phyloP scores from a whole-genome alignment of 2,888 invertebrate species.

The Chloroclystis v-ata region DNA sequence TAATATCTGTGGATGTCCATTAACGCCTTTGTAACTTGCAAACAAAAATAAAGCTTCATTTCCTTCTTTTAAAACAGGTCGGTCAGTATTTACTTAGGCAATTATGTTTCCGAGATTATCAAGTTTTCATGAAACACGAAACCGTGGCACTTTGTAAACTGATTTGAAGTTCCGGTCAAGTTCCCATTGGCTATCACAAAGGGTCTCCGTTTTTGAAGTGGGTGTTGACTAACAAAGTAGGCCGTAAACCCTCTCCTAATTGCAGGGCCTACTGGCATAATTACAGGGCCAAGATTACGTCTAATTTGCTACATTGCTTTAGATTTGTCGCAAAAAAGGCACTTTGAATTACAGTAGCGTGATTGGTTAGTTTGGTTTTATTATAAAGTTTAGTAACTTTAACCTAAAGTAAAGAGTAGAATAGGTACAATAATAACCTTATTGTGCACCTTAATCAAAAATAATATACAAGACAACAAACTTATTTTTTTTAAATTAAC shows the following conservation, averaged over 20 bases:
- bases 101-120: not conserved
- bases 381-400: no score
- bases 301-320: constrained; percentile 26
- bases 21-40: not conserved
- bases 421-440: no score
- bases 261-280: constrained; percentile 36
- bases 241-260: constrained; percentile 33
- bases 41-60: not conserved
- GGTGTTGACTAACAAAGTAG: constrained; percentile 43
- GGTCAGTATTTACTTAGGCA: not conserved
- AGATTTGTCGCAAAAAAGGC: constrained; percentile 29
- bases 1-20: not conserved
- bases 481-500: no score
- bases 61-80: no score
- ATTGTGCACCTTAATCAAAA: no score
- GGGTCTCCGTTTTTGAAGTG: constrained; percentile 31
- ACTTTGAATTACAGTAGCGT: no score
- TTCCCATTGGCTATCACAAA: constrained; percentile 18
- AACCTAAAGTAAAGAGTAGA: no score
- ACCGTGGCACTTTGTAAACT: constrained; percentile 29
- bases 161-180: constrained; percentile 34
- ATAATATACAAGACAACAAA: no score
- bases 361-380: no score
- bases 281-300: constrained; percentile 40
- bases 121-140: not conserved